Evolutionary conservation across 2,797 vertebrate genomes (phyloP).

Genomic region (Myotis myotis): DNA sequence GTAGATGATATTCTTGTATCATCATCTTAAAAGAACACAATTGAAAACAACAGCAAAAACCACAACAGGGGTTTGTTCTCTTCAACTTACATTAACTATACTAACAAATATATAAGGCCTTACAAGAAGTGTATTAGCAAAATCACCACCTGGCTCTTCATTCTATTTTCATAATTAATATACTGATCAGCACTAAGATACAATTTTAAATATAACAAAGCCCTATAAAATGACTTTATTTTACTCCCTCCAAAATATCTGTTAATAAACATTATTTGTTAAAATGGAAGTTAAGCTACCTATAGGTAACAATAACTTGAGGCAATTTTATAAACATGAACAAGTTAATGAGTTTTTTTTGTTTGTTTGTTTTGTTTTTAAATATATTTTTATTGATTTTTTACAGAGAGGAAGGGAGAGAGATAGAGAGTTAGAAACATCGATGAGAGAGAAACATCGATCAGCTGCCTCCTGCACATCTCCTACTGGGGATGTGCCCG

Average conservation of each 20-base stretch:
- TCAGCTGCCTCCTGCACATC: no score
- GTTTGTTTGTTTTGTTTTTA: no score
- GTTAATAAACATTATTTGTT: conserved; percentile 14
- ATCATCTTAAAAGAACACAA: conserved; percentile 30
- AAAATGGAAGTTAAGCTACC: not conserved
- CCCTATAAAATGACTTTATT: not conserved
- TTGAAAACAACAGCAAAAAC: not conserved
- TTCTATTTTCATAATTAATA: not conserved
- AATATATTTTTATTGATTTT: no score
- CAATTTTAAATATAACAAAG: conserved; percentile 22
- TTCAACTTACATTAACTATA: not conserved
- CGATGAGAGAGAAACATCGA: no score
- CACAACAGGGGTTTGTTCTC: not conserved
- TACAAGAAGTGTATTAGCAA: conserved; percentile 15
- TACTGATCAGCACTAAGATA: not conserved
- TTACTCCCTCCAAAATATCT: not conserved
- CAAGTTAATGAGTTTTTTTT: not conserved
- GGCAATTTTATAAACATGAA: not conserved
- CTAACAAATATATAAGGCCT: not conserved
- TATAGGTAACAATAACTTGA: not conserved
- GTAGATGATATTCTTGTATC: not conserved
- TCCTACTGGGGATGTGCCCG: no score
- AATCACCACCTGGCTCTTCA: not conserved
- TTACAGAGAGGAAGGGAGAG: no score
- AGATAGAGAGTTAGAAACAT: no score